Percentiles rank a stretch among this genome's conserved stretches.
phyloP scores from a whole-genome alignment of 1,140 invertebrate species.

The Drosophila dunni region DNA sequence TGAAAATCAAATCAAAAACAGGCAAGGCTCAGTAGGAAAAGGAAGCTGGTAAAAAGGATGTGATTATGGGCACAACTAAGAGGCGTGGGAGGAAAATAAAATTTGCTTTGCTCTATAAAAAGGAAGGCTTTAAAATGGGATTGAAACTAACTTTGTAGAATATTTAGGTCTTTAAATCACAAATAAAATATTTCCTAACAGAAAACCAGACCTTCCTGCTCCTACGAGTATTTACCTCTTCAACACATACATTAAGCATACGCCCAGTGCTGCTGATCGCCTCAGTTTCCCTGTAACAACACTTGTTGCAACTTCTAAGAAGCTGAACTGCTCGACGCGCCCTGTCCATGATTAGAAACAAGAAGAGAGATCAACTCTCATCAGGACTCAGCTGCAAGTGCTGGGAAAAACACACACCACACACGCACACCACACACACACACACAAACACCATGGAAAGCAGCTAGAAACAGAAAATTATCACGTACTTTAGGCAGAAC shows the following conservation, averaged over 20 bases:
- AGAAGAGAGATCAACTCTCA: background rate
- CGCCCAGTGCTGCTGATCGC: background rate
- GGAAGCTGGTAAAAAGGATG: constrained; percentile 12
- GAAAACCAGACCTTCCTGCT: too few relatives aligned
- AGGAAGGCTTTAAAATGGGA: too few relatives aligned
- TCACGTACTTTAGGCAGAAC: constrained; percentile 18
- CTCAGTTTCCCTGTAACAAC: background rate
- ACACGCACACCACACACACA: background rate
- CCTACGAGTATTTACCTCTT: too few relatives aligned
- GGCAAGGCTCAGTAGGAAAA: constrained; percentile 5
- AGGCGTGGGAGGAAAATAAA: background rate
- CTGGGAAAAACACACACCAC: constrained; percentile 37
- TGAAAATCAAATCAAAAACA: constrained; percentile 19
- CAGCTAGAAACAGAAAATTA: constrained; percentile 9
- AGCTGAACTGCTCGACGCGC: constrained; percentile 13
- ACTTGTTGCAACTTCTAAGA: constrained; percentile 15
- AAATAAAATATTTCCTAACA: too few relatives aligned
- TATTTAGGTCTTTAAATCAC: too few relatives aligned
- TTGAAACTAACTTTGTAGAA: too few relatives aligned
- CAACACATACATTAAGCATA: background rate
- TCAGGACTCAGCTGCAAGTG: constrained; percentile 1
- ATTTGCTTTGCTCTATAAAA: too few relatives aligned
- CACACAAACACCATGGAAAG: background rate
- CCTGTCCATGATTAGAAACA: constrained; percentile 9
- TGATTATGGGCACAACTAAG: background rate